Evolutionary conservation across 2,888 invertebrate genomes (phyloP).

Genomic region (Drosophila subquinaria): DNA sequence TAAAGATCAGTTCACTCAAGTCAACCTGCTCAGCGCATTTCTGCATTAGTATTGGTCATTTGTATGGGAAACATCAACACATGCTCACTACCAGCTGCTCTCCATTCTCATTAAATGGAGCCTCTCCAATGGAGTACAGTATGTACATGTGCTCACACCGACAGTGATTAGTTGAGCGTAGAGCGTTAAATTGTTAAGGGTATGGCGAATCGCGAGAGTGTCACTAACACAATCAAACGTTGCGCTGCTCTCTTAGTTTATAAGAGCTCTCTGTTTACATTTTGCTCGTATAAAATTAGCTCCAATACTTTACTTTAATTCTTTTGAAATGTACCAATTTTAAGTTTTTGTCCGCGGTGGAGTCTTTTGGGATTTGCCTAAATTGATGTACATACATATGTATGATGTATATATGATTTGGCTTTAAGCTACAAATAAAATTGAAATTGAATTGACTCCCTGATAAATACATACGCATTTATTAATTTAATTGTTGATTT

Average conservation of each 20-base stretch:
- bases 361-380: no score
- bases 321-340: no score
- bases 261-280: conserved; percentile 10
- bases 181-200: neutral
- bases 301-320: neutral
- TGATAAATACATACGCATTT: no score
- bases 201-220: neutral
- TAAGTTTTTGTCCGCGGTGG: neutral
- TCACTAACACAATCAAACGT: neutral
- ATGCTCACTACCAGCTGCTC: neutral
- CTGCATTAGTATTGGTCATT: neutral
- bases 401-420: no score
- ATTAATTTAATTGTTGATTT: no score
- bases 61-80: conserved; percentile 7
- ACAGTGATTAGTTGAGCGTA: neutral
- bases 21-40: neutral
- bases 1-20: neutral
- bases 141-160: neutral
- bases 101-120: conserved; percentile 1
- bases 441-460: no score
- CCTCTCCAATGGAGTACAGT: neutral
- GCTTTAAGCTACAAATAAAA: no score
- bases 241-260: neutral
- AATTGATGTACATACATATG: no score
- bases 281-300: neutral